A percentile compares a stretch with the other conserved stretches of the same genome.
Evolutionary conservation across 2,113 vertebrate species (phyloP).

Genomic region (Xyliphius kryptos): DNA sequence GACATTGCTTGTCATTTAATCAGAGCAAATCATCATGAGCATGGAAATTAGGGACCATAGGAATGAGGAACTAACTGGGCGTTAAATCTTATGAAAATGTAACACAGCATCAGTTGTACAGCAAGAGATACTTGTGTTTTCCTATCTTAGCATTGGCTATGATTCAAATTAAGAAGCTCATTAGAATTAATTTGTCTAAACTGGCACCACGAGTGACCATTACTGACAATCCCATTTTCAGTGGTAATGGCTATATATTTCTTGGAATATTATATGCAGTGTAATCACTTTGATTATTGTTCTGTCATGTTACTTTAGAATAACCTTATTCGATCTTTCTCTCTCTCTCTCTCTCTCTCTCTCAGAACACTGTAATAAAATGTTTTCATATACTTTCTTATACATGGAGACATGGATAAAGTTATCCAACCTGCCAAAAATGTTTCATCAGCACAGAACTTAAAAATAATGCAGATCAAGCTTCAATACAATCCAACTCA

Average conservation of each 20-base stretch:
- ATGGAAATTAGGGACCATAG: neutral
- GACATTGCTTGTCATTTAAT: constrained; percentile 5
- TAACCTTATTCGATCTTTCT: too few relatives aligned
- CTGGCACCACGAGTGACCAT: constrained; percentile 5
- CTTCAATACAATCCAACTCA: too few relatives aligned
- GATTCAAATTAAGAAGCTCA: neutral
- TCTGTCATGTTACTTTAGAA: neutral
- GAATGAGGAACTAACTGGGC: neutral
- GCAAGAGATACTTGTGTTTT: constrained; percentile 1
- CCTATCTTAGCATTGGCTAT: neutral
- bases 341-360: neutral
- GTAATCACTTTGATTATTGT: constrained; percentile 18
- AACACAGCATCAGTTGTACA: neutral
- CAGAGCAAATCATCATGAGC: constrained; percentile 7
- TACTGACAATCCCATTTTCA: neutral
- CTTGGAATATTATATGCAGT: neutral
- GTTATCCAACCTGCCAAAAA: too few relatives aligned
- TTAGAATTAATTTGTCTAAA: constrained; percentile 24
- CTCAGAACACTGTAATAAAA: too few relatives aligned
- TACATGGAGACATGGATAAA: too few relatives aligned
- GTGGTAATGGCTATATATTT: neutral
- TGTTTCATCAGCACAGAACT: too few relatives aligned
- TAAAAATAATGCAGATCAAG: too few relatives aligned
- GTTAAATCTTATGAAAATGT: neutral
- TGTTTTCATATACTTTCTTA: too few relatives aligned